Percentiles rank a stretch among this genome's conserved stretches.
Conservation (phyloP, 92 coral and sea anemone genomes). For the Siderastrea radians region DNA sequence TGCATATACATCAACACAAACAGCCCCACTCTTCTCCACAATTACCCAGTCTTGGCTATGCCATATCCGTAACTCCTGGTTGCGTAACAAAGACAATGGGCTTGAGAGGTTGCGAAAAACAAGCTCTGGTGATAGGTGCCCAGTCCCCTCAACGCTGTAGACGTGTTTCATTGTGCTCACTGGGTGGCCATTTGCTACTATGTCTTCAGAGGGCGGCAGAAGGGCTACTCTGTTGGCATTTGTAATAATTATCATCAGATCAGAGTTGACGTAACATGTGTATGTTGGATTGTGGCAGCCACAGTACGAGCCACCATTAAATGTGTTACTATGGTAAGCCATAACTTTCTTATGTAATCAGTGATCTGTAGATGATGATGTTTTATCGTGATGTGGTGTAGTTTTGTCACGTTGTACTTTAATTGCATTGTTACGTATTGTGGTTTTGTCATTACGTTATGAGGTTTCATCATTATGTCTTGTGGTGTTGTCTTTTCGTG, state of each 20-base stretch:
- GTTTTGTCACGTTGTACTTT: too few relatives aligned
- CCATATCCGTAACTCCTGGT: neutral
- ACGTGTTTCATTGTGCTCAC: neutral
- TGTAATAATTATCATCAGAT: neutral
- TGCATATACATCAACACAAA: constrained; percentile 1
- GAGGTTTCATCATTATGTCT: too few relatives aligned
- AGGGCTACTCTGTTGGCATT: neutral
- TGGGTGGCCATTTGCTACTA: fast-evolving
- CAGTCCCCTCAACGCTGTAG: neutral
- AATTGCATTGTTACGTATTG: too few relatives aligned
- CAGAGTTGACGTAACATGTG: neutral
- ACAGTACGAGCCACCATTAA: neutral
- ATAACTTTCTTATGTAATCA: too few relatives aligned
- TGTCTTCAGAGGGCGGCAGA: neutral
- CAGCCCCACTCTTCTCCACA: neutral
- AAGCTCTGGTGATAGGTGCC: neutral
- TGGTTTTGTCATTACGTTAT: too few relatives aligned
- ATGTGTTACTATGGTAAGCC: too few relatives aligned
- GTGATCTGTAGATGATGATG: too few relatives aligned
- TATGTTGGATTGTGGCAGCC: neutral
- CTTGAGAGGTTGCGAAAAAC: neutral
- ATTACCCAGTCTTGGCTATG: neutral
- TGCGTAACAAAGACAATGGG: neutral
- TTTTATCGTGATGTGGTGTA: too few relatives aligned
- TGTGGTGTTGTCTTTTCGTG: too few relatives aligned